phyloP scores from a whole-genome alignment of 37 sponge, comb jelly and placozoan genomes.

The Theonella swinhoei region DNA sequence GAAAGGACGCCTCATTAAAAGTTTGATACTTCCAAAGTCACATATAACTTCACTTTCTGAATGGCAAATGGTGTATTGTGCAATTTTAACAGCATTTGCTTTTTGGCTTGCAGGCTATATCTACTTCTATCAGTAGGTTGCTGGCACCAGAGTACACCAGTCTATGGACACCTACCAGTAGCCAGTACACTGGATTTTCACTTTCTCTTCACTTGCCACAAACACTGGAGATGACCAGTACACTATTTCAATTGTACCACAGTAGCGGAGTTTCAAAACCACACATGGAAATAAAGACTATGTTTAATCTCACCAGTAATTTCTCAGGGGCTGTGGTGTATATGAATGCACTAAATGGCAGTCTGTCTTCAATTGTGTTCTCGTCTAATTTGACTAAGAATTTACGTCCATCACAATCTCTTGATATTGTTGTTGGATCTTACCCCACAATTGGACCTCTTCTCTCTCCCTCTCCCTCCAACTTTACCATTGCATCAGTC shows the following conservation, averaged over 20 bases:
- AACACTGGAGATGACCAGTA: neutral
- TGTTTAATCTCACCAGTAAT: neutral
- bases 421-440: neutral
- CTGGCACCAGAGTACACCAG: neutral
- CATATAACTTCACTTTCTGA: neutral
- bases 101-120: neutral
- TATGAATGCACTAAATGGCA: neutral
- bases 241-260: neutral
- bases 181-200: neutral
- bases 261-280: neutral
- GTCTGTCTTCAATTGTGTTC: neutral
- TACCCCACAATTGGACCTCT: neutral
- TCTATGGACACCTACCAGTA: neutral
- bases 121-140: neutral
- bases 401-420: no score
- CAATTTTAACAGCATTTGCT: neutral
- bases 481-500: slow-evolving; percentile 35
- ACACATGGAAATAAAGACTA: neutral
- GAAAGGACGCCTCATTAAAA: neutral
- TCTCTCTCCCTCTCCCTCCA: neutral
- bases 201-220: neutral
- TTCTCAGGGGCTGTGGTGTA: neutral
- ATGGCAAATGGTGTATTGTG: neutral
- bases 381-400: neutral
- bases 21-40: neutral